Evolutionary conservation across 2,113 vertebrate genomes (phyloP).

Genomic region (Ifrita kowaldi): DNA sequence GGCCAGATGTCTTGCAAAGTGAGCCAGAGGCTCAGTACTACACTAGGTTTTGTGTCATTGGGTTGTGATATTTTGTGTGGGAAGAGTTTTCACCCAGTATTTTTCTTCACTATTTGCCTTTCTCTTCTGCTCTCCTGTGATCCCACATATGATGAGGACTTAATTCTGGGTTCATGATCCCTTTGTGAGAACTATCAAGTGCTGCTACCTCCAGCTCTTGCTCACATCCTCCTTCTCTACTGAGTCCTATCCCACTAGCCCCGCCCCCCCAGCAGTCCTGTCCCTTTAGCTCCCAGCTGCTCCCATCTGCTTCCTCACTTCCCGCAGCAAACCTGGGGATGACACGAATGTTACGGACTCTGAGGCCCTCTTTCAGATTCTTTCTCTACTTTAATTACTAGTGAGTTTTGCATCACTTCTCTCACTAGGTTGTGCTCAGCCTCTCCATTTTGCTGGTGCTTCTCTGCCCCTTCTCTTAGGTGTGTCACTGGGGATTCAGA

Average conservation of each 20-base stretch:
- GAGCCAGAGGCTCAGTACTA: background rate
- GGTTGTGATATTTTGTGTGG: background rate
- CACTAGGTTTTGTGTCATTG: background rate
- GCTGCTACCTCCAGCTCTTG: background rate
- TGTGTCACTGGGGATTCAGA: background rate
- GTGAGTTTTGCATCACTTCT: background rate
- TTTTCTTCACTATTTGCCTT: background rate
- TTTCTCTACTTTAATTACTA: background rate
- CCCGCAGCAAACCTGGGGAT: background rate
- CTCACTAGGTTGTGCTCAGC: background rate
- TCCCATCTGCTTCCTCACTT: background rate
- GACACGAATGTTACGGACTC: background rate
- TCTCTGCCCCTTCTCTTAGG: background rate
- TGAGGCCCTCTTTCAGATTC: background rate
- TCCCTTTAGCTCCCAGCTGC: background rate
- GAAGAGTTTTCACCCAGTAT: background rate
- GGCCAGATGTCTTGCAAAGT: background rate
- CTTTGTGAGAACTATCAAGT: background rate
- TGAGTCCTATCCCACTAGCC: background rate
- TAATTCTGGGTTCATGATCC: background rate
- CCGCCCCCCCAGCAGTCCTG: background rate
- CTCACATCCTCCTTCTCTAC: background rate
- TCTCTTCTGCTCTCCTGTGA: background rate
- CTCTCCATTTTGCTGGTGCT: background rate
- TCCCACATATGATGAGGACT: background rate